Conservation (phyloP, 2,888 invertebrate species). For the Netelia virgata region DNA sequence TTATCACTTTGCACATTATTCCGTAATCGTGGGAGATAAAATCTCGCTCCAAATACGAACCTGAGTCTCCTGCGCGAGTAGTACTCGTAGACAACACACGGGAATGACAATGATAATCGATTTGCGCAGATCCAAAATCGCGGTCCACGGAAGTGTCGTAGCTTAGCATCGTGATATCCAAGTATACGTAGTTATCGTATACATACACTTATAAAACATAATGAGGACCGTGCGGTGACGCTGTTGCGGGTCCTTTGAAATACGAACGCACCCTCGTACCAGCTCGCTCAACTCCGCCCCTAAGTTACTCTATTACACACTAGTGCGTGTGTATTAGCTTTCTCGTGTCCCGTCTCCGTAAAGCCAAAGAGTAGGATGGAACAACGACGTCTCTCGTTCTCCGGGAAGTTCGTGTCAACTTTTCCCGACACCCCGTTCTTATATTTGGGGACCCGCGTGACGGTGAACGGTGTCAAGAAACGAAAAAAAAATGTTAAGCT, state of each 20-base stretch:
- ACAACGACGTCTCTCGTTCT: constrained; percentile 59
- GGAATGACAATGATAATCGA: neutral
- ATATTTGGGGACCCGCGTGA: constrained; percentile 29
- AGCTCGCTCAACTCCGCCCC: constrained; percentile 74
- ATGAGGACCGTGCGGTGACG: constrained; percentile 76
- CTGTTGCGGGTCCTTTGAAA: constrained; percentile 79
- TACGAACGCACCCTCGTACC: constrained; percentile 75
- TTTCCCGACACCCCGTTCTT: constrained; percentile 69
- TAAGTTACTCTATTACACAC: constrained; percentile 76
- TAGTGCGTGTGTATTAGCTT: constrained; percentile 54
- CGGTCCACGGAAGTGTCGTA: neutral
- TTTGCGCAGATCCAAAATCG: neutral
- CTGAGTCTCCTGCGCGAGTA: neutral
- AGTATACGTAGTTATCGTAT: neutral
- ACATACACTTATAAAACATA: constrained; percentile 69
- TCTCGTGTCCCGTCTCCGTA: constrained; percentile 24
- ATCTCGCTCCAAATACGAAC: neutral
- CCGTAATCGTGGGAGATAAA: neutral
- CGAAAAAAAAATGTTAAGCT: constrained; percentile 28
- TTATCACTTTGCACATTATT: neutral
- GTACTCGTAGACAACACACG: neutral
- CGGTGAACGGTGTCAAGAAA: neutral
- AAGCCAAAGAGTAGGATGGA: constrained; percentile 22
- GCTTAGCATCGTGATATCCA: neutral
- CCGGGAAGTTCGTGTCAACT: constrained; percentile 71